phyloP scores from a whole-genome alignment of 2,888 invertebrate genomes.

The Phragmatobia fuliginosa region DNA sequence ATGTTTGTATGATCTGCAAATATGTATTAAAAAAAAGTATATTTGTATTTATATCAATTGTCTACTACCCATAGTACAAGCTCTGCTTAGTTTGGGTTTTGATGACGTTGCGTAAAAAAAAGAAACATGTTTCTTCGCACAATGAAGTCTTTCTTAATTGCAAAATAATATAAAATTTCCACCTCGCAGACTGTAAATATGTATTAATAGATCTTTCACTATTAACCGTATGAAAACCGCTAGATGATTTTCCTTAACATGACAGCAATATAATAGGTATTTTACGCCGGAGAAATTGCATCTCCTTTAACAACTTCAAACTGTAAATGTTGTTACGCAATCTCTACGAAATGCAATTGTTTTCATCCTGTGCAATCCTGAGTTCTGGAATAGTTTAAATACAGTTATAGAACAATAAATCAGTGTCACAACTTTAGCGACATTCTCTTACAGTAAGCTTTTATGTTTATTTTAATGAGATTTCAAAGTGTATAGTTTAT shows the following conservation, averaged over 20 bases:
- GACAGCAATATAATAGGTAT: background rate
- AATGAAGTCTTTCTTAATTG: no score
- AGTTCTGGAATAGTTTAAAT: background rate
- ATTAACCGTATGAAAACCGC: no score
- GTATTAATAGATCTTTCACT: no score
- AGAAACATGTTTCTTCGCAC: background rate
- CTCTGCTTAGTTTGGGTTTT: no score
- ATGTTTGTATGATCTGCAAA: no score
- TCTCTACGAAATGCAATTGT: background rate
- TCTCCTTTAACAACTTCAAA: background rate
- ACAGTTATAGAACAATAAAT: background rate
- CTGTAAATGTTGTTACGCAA: background rate
- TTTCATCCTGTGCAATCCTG: background rate
- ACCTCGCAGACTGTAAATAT: no score
- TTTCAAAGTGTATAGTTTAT: background rate
- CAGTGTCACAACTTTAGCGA: constrained; percentile 2
- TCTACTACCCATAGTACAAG: no score
- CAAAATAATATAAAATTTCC: no score
- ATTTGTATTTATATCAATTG: no score
- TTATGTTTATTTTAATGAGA: constrained; percentile 3
- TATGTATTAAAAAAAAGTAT: no score
- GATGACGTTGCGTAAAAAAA: no score
- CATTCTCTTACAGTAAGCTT: background rate
- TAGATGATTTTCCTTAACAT: background rate
- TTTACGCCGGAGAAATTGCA: background rate